Conservation (phyloP, 2,797 vertebrate species). For the Gadopsis marmoratus region DNA sequence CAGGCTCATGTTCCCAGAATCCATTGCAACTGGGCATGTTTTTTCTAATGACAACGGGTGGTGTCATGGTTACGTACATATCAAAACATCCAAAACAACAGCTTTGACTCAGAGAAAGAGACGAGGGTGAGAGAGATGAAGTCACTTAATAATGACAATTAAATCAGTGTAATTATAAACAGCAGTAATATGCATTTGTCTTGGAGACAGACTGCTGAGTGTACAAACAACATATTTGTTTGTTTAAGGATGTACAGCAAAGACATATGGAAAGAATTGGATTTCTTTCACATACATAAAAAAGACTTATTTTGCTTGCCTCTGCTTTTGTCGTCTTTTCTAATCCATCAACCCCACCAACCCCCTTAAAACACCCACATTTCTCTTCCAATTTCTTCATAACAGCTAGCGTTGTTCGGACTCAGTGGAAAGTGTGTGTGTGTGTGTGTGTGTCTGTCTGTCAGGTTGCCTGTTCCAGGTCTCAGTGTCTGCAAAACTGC, state of each 20-base stretch:
- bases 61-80: slow-evolving; percentile 81
- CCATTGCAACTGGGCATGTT: slow-evolving; percentile 74
- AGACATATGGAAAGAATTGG: slow-evolving; percentile 64
- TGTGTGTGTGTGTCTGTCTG: slow-evolving; percentile 31
- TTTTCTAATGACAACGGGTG: slow-evolving; percentile 76
- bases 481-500: slow-evolving; percentile 48
- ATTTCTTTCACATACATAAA: slow-evolving; percentile 40
- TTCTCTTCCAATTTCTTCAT: slow-evolving; percentile 56
- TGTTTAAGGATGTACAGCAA: slow-evolving; percentile 61
- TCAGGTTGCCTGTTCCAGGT: slow-evolving; percentile 43
- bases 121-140: slow-evolving; percentile 59
- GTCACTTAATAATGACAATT: slow-evolving; percentile 71
- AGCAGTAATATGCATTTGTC: slow-evolving; percentile 54
- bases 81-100: slow-evolving; percentile 78
- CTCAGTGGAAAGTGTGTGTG: slow-evolving; percentile 60
- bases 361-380: slow-evolving; percentile 34
- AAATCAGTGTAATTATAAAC: slow-evolving; percentile 71
- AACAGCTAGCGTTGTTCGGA: slow-evolving; percentile 47
- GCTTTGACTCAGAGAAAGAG: slow-evolving; percentile 46
- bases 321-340: slow-evolving; percentile 58
- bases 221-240: slow-evolving; percentile 75
- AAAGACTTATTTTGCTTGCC: slow-evolving; percentile 40
- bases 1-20: slow-evolving; percentile 78
- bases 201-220: slow-evolving; percentile 57
- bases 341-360: slow-evolving; percentile 52